Conservation (phyloP, 2,113 vertebrate genomes). For the Carassius carassius region DNA sequence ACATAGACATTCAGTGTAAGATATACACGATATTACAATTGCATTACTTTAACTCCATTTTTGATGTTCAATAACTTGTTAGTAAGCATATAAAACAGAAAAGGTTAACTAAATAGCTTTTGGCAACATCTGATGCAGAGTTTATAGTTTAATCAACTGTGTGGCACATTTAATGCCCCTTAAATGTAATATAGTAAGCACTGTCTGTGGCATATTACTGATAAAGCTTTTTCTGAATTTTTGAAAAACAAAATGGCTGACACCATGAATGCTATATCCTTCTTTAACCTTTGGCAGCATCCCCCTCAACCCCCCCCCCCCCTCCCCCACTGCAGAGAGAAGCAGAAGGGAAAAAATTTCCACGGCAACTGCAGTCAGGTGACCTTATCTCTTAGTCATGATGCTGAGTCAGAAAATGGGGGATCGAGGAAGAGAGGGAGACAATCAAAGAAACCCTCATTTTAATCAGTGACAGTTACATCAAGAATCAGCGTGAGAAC, state of each 20-base stretch:
- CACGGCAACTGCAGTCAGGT: constrained; percentile 75
- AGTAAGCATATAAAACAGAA: too few relatives aligned
- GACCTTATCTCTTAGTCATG: constrained; percentile 74
- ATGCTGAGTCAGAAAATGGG: constrained; percentile 77
- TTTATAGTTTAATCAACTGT: not conserved
- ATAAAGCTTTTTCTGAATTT: constrained; percentile 68
- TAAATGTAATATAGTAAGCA: not conserved
- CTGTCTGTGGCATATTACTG: constrained; percentile 33
- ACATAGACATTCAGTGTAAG: not conserved
- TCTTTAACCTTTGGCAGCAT: constrained; percentile 58
- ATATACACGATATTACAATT: too few relatives aligned
- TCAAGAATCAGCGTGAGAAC: not conserved
- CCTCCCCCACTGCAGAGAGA: constrained; percentile 57
- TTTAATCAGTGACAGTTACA: not conserved
- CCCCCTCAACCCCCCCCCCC: not conserved
- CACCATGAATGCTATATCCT: constrained; percentile 60
- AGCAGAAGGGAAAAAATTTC: constrained; percentile 59
- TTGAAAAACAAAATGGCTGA: constrained; percentile 71
- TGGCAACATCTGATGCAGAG: not conserved
- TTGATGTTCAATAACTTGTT: too few relatives aligned
- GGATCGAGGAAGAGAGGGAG: constrained; percentile 14
- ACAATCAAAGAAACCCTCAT: constrained; percentile 16
- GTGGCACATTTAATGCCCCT: not conserved
- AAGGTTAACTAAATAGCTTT: not conserved
- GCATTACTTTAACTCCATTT: too few relatives aligned